phyloP scores from a whole-genome alignment of 1,140 invertebrate genomes.

The Subanguina moxae region DNA sequence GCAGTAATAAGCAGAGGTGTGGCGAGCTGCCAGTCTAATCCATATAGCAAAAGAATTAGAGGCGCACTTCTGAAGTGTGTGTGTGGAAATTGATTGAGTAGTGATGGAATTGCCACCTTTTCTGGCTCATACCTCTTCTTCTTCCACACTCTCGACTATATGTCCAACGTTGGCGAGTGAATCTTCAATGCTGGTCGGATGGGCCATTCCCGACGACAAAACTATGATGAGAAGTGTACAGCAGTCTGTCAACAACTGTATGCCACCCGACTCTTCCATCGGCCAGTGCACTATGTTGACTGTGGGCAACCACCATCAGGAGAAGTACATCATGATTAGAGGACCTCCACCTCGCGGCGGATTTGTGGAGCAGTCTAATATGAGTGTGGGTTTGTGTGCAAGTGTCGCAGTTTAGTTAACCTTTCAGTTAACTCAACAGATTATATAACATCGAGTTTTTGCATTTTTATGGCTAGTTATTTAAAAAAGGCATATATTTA shows the following conservation, averaged over 20 bases:
- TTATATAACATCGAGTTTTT: too few species aligned
- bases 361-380: too few species aligned
- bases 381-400: too few species aligned
- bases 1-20: not conserved
- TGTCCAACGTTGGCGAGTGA: not conserved
- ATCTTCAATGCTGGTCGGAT: not conserved
- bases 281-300: not conserved
- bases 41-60: not conserved
- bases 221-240: not conserved
- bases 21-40: not conserved
- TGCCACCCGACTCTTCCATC: too few species aligned
- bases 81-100: not conserved
- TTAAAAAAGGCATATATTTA: too few species aligned
- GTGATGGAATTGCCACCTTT: slow-evolving; percentile 27
- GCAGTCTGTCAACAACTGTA: not conserved
- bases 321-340: slow-evolving; percentile 3
- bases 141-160: not conserved
- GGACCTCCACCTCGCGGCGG: not conserved
- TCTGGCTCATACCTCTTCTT: slow-evolving; percentile 4
- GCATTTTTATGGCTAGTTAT: too few species aligned
- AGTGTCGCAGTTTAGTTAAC: too few species aligned
- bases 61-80: not conserved
- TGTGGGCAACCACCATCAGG: slow-evolving; percentile 1
- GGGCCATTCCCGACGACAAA: not conserved
- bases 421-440: too few species aligned